Base-by-base conservation (phyloP, 2,797 vertebrate genomes). In the Cossypha polioptera region DNA sequence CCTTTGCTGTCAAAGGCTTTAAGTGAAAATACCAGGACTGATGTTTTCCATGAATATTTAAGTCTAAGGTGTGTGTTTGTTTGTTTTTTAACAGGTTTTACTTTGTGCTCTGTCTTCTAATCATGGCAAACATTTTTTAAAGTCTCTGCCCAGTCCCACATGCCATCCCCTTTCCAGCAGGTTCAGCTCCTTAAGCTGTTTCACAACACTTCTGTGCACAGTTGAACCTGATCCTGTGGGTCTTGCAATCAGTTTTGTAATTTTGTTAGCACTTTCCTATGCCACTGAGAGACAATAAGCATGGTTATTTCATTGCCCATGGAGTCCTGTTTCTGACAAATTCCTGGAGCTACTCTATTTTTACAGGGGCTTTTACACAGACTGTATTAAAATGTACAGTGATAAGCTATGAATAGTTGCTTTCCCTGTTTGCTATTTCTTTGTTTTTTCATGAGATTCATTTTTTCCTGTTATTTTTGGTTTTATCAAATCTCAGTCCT, bases 241-340 rank as follows among this genome's bases (percentile, higher is more conserved):
- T 76, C 77, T 93, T 94, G 55, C 86, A 88, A 2, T 76, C 8
- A 2, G 11, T 93, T 88, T 59, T 85, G 84, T 85, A 93, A 91
- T 87, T 67, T 82, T 78, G 47, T 73, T 48, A 85, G 47, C 6
- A 1, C 84, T 82, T 95, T 84, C 73, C 36, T 81, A 2, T 66
- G 83, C 58, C 87, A 2, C 74, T 31, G 55, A 45, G 48, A 28
- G 51, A 72, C 57, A 86, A 69, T 35, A 33, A 55, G 54, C 7
- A 4, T 14, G 21, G 67, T 54, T 85, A 75, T 62, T 85, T 88
- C 62, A 47, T 66, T 94, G 79, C 54, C 59, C 43, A 38, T 79
- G 71, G 66, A 79, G 28, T 65, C 43, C 38, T 81, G 33, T 47
- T 77, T 66, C 43, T 73, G 62, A 51, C 18, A 40, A 65, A 40